Evolutionary conservation across 92 coral and sea anemone species (phyloP).

Genomic region (Isaurus tuberculatus): DNA sequence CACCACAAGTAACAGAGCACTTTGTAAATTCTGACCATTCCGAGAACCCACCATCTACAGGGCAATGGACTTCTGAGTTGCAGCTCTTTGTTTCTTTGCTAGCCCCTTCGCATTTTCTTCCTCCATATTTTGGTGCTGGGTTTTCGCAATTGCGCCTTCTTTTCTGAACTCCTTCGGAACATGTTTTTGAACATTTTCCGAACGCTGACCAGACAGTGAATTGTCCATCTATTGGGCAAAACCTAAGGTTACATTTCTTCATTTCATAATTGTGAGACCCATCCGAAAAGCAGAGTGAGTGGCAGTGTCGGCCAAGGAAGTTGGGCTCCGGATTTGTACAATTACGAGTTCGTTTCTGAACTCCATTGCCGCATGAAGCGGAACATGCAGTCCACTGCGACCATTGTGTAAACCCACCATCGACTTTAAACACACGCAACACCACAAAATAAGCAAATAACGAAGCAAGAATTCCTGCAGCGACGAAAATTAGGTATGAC

Average conservation of each 20-base stretch:
- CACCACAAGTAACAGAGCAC: constrained; percentile 41
- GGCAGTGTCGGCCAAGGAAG: constrained; percentile 34
- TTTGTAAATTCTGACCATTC: constrained; percentile 29
- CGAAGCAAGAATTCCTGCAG: not conserved
- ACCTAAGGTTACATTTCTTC: not conserved
- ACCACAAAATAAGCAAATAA: not conserved
- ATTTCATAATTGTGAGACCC: constrained; percentile 25
- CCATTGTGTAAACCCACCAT: constrained; percentile 39
- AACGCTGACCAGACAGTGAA: constrained; percentile 30
- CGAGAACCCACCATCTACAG: constrained; percentile 24
- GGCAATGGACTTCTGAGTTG: constrained; percentile 27
- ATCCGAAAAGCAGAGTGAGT: constrained; percentile 22
- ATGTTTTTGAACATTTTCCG: constrained; percentile 31
- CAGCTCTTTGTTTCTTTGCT: constrained; percentile 31
- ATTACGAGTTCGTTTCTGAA: constrained; percentile 21
- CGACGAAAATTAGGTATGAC: not conserved
- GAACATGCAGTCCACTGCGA: constrained; percentile 24
- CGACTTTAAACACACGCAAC: constrained; percentile 3
- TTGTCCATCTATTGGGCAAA: constrained; percentile 37
- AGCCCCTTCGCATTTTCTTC: constrained; percentile 23
- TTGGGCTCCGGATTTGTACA: constrained; percentile 42
- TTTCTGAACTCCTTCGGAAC: constrained; percentile 40
- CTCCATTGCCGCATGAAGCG: constrained; percentile 16
- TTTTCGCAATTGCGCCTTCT: constrained; percentile 36
- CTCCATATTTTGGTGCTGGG: constrained; percentile 38